phyloP scores from a whole-genome alignment of 1,140 invertebrate species.

The Microplitis mediator region DNA sequence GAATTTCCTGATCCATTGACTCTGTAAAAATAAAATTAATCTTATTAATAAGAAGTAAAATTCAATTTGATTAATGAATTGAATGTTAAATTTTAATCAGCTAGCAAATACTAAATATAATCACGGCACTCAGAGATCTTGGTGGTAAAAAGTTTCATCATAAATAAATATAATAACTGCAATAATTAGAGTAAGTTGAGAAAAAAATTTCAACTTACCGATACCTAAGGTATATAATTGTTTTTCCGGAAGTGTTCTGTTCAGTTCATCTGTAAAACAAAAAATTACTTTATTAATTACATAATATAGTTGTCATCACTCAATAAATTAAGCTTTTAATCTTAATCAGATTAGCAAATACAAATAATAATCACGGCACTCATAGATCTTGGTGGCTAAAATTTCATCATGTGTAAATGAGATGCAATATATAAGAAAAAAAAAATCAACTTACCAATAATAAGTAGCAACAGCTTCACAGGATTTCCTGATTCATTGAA shows the following conservation, averaged over 20 bases:
- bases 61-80: too few species aligned
- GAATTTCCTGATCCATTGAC: background rate
- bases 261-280: too few species aligned
- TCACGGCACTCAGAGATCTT: constrained; percentile 33
- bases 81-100: background rate
- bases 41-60: background rate
- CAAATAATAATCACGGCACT: constrained; percentile 26
- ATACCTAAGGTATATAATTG: too few species aligned
- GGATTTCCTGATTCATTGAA: background rate
- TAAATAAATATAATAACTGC: background rate
- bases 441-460: too few species aligned
- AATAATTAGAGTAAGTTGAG: background rate
- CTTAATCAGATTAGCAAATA: constrained; percentile 24
- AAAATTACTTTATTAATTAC: too few species aligned
- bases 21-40: background rate
- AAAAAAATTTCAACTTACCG: too few species aligned
- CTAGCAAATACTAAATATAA: constrained; percentile 28
- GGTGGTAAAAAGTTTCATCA: constrained; percentile 28
- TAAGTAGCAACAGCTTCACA: background rate
- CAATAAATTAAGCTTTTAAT: too few species aligned
- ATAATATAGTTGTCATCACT: too few species aligned
- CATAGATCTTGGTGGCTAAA: constrained; percentile 33
- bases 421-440: background rate
- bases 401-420: constrained; percentile 13
- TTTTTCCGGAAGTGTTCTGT: too few species aligned